Percentiles rank a stretch among this genome's conserved stretches.
These are phyloP conservation scores for Trichacis sp. DNA, from an alignment of 2,888 invertebrate genomes.

Conservation along the genomic window DNA sequence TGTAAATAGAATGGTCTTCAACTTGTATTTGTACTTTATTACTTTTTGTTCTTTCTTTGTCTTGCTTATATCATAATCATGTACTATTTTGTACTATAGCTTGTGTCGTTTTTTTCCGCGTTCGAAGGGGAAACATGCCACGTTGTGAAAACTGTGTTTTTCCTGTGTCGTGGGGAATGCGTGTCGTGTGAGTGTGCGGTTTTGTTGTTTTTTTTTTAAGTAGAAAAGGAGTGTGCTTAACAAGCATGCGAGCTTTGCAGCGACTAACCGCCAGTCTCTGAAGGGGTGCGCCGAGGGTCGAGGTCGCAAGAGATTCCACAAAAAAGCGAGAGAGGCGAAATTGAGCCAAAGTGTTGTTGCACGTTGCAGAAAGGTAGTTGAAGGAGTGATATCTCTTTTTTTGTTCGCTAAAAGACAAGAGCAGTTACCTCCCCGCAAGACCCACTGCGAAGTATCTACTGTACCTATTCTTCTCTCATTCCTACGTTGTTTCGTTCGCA, in stretches of 20 bases:
- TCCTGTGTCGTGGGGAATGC: conserved; percentile 15
- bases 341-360: conserved; percentile 27
- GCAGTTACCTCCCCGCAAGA: conserved; percentile 26
- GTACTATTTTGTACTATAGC: no score
- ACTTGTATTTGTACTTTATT: no score
- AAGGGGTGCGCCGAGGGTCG: conserved; percentile 33
- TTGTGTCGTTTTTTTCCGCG: no score
- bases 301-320: conserved; percentile 6
- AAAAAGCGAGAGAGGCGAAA: conserved; percentile 11
- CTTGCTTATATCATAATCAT: no score
- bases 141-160: no score
- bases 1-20: no score
- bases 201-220: conserved; percentile 47
- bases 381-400: conserved; percentile 24
- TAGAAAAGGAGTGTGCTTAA: conserved; percentile 65
- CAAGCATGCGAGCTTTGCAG: conserved; percentile 69
- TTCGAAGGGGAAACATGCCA: no score
- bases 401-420: conserved; percentile 18
- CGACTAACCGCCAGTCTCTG: conserved; percentile 63
- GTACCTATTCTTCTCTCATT: conserved; percentile 43
- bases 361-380: conserved; percentile 46
- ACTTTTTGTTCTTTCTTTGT: no score
- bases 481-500: conserved; percentile 13
- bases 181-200: conserved; percentile 47
- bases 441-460: conserved; percentile 36